Evolutionary conservation across 2,113 vertebrate genomes (phyloP).

Genomic region (Tachycineta bicolor): DNA sequence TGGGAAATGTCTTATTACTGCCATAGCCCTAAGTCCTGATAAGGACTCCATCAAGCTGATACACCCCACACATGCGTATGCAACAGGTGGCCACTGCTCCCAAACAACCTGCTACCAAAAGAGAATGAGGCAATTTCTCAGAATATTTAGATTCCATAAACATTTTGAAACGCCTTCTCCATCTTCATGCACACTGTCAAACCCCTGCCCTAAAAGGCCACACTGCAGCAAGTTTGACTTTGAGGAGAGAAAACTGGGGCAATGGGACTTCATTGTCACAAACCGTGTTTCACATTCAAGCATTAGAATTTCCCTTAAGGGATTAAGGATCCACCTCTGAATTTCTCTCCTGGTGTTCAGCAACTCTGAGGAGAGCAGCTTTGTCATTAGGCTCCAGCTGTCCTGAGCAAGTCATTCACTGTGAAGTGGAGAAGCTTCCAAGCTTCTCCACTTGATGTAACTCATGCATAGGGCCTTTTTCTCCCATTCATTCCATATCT

Average conservation of each 20-base stretch:
- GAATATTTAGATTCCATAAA: not conserved
- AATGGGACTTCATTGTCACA: not conserved
- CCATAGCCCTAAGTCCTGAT: not conserved
- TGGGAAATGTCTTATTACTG: slow-evolving; percentile 22
- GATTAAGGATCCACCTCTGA: not conserved
- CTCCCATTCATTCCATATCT: not conserved
- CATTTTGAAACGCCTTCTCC: not conserved
- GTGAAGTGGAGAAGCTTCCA: not conserved
- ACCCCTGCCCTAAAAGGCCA: not conserved
- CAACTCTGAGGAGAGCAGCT: not conserved
- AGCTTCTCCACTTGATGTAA: not conserved
- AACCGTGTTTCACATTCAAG: not conserved
- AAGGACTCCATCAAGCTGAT: not conserved
- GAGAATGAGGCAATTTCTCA: not conserved
- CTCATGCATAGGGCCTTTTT: not conserved
- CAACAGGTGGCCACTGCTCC: slow-evolving; percentile 22
- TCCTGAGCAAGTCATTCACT: not conserved
- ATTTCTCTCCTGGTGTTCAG: not conserved
- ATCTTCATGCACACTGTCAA: not conserved
- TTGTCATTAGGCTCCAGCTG: not conserved
- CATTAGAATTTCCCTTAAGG: not conserved
- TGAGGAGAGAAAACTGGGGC: not conserved
- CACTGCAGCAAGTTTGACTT: not conserved
- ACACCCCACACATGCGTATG: not conserved
- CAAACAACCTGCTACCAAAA: slow-evolving; percentile 27